phyloP scores from a whole-genome alignment of 2,888 invertebrate species.

The Glyphotaelius pellucidus region DNA sequence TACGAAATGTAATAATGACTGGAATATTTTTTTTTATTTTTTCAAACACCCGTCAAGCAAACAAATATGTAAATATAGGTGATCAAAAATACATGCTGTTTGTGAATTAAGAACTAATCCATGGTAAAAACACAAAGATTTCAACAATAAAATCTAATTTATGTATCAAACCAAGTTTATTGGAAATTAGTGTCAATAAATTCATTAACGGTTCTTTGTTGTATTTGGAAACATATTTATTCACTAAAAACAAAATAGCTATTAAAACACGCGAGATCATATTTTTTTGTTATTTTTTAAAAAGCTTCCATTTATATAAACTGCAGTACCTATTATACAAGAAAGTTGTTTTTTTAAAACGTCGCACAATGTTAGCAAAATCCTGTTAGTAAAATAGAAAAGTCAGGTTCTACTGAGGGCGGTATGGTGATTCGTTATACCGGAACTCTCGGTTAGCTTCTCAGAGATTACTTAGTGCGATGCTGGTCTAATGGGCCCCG shows the following conservation, averaged over 20 bases:
- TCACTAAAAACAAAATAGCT: not conserved
- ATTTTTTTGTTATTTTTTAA: not conserved
- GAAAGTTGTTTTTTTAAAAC: not conserved
- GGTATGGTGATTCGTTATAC: constrained; percentile 27
- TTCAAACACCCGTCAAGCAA: not conserved
- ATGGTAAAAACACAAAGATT: not conserved
- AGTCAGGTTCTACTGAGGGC: not conserved
- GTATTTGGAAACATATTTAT: not conserved
- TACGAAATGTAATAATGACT: constrained; percentile 30
- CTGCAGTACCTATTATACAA: not conserved
- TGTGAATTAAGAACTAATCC: not conserved
- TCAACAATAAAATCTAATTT: not conserved
- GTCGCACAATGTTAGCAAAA: not conserved
- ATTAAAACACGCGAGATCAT: not conserved
- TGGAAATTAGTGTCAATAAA: not conserved
- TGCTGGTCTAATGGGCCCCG: constrained; percentile 63
- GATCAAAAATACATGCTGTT: not conserved
- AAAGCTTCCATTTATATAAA: not conserved
- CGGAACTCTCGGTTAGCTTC: constrained; percentile 23
- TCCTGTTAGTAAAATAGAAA: not conserved
- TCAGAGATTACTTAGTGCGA: constrained; percentile 51
- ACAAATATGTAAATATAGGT: not conserved
- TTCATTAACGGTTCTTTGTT: not conserved
- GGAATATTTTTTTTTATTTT: constrained; percentile 7
- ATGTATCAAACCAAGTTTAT: not conserved